Conservation (phyloP, 2,113 vertebrate genomes). For the Rhinichthys klamathensis region DNA sequence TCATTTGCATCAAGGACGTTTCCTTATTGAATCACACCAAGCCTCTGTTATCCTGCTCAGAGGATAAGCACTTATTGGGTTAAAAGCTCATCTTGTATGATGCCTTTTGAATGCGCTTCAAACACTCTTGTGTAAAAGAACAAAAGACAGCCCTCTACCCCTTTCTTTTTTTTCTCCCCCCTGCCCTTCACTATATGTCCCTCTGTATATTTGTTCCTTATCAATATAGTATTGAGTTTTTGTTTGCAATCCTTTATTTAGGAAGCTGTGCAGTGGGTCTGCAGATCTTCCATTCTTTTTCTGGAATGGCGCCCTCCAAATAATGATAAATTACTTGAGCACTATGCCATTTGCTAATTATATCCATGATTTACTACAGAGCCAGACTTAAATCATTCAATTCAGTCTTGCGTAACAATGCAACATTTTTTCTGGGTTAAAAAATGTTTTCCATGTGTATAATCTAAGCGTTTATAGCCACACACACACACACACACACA, state of each 20-base stretch:
- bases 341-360: slow-evolving; percentile 99
- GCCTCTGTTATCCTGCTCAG: slow-evolving; percentile 79
- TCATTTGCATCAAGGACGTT: slow-evolving; percentile 84
- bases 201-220: slow-evolving; percentile 71
- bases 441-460: slow-evolving; percentile 99
- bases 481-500: slow-evolving; percentile 69
- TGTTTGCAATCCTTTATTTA: slow-evolving; percentile 98
- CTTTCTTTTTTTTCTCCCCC: slow-evolving; percentile 63
- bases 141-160: slow-evolving; percentile 68
- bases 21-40: slow-evolving; percentile 84
- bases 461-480: slow-evolving; percentile 95
- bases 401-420: slow-evolving; percentile 99
- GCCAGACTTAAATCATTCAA: slow-evolving; percentile 99
- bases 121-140: slow-evolving; percentile 76
- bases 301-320: slow-evolving; percentile 99
- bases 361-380: slow-evolving; percentile 99
- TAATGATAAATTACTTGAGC: slow-evolving; percentile 99
- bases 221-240: slow-evolving; percentile 95
- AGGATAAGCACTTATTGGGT: slow-evolving; percentile 84
- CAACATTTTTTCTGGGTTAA: slow-evolving; percentile 91
- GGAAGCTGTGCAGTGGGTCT: slow-evolving; percentile 96
- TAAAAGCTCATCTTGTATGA: slow-evolving; percentile 82
- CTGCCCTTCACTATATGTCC: slow-evolving; percentile 68
- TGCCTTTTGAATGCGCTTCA: slow-evolving; percentile 82
- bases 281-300: slow-evolving; percentile 97